Conservation (phyloP, 2,888 invertebrate genomes). For the Drosophila suboccidentalis region DNA sequence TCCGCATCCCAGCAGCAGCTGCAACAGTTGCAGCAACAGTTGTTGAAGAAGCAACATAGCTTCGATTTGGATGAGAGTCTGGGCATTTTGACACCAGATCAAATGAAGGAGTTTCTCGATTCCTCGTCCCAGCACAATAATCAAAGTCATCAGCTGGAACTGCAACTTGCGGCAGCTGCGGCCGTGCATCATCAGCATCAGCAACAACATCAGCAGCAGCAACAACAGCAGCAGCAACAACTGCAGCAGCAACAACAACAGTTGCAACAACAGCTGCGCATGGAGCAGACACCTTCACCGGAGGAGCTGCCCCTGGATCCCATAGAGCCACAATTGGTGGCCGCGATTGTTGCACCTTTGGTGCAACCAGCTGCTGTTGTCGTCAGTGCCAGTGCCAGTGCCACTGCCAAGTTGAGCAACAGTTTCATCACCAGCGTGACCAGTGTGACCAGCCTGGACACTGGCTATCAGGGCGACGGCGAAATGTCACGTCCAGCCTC, state of each 20-base stretch:
- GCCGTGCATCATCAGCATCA: conserved; percentile 65
- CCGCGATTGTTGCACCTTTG: conserved; percentile 62
- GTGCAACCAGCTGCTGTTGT: conserved; percentile 23
- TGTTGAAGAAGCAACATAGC: conserved; percentile 90
- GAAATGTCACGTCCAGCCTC: conserved; percentile 95
- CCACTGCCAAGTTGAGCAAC: conserved; percentile 89
- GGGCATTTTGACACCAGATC: conserved; percentile 95
- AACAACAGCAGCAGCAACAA: conserved; percentile 63
- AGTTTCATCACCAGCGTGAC: conserved; percentile 95
- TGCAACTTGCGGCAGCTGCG: conserved; percentile 85
- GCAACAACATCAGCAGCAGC: conserved; percentile 68
- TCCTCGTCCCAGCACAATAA: conserved; percentile 81
- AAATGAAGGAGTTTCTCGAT: conserved; percentile 92
- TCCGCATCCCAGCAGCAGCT: conserved; percentile 78
- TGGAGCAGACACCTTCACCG: conserved; percentile 93
- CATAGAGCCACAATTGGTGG: conserved; percentile 86
- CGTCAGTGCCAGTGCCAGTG: conserved; percentile 48
- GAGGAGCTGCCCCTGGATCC: conserved; percentile 94
- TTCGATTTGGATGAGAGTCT: conserved; percentile 93
- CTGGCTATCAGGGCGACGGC: conserved; percentile 97
- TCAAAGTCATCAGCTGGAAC: conserved; percentile 84
- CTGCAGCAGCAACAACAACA: conserved; percentile 46
- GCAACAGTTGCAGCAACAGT: conserved; percentile 67
- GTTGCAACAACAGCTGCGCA: conserved; percentile 86
- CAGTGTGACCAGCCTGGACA: conserved; percentile 96